phyloP scores from a whole-genome alignment of 2,113 vertebrate species.

The Amblyornis subalaris region DNA sequence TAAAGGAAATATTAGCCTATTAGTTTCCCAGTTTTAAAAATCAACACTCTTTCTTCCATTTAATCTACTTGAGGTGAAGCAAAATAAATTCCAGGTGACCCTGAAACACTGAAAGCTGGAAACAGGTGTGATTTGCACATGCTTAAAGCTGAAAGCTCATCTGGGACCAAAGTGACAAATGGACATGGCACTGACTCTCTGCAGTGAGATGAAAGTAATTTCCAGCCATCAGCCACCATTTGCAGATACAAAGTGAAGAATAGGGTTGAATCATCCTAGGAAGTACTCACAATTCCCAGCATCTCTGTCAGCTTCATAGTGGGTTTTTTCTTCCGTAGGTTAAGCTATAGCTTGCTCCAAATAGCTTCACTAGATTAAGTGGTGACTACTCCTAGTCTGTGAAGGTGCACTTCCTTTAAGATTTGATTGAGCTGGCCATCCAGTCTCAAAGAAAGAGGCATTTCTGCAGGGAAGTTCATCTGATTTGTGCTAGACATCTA shows the following conservation, averaged over 20 bases:
- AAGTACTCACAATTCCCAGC: background rate
- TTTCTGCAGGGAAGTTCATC: background rate
- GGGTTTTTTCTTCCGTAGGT: background rate
- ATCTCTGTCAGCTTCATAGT: background rate
- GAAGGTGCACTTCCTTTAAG: background rate
- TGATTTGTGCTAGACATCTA: background rate
- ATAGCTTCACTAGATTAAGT: background rate
- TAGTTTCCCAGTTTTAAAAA: constrained; percentile 10
- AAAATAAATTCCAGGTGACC: background rate
- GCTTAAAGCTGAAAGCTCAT: background rate
- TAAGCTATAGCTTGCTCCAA: background rate
- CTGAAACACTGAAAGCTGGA: background rate
- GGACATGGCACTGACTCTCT: background rate
- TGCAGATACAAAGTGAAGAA: background rate
- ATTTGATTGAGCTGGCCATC: background rate
- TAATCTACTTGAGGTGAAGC: background rate
- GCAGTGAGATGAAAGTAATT: background rate
- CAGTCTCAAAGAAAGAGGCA: background rate
- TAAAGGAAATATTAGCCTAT: constrained; percentile 24
- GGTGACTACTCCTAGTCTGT: background rate
- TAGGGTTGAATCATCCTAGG: background rate
- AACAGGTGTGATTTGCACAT: background rate
- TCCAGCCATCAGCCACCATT: background rate
- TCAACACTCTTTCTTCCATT: background rate
- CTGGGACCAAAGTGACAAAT: background rate